phyloP scores from a whole-genome alignment of 2,888 invertebrate species.

The Tineola bisselliella region DNA sequence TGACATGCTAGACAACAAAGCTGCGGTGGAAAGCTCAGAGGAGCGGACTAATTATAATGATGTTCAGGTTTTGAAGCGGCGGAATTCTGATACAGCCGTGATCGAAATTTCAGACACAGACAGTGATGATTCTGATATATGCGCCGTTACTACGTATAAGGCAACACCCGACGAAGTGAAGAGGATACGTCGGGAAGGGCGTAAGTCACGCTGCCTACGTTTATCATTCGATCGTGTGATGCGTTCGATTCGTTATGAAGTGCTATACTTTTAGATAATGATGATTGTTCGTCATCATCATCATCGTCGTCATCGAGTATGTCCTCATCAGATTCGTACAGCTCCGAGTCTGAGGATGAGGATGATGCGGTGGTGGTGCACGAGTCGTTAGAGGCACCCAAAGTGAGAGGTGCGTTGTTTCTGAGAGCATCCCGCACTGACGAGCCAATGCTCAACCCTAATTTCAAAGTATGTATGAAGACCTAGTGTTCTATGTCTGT shows the following conservation, averaged over 20 bases:
- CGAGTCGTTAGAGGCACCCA: conserved; percentile 22
- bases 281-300: conserved; percentile 32
- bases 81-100: conserved; percentile 32
- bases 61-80: conserved; percentile 48
- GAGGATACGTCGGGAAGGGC: conserved; percentile 52
- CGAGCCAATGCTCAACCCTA: conserved; percentile 45
- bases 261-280: conserved; percentile 36
- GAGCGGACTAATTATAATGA: conserved; percentile 17
- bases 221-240: too few species aligned
- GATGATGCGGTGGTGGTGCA: conserved; percentile 51
- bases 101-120: conserved; percentile 62
- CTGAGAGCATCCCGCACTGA: conserved; percentile 54
- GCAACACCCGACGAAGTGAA: conserved; percentile 62
- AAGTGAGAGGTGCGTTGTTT: conserved; percentile 38
- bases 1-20: conserved; percentile 19
- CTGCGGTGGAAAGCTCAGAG: conserved; percentile 24
- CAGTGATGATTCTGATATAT: conserved; percentile 62
- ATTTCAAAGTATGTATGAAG: conserved; percentile 50
- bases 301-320: conserved; percentile 28
- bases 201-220: background rate
- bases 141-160: conserved; percentile 59
- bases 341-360: conserved; percentile 54
- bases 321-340: conserved; percentile 36
- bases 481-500: too few species aligned
- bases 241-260: too few species aligned